A percentile compares a stretch with the other conserved stretches of the same genome.
These are phyloP conservation scores for Piaya cayana DNA, from an alignment of 2,113 vertebrate genomes.

Conservation along the genomic window DNA sequence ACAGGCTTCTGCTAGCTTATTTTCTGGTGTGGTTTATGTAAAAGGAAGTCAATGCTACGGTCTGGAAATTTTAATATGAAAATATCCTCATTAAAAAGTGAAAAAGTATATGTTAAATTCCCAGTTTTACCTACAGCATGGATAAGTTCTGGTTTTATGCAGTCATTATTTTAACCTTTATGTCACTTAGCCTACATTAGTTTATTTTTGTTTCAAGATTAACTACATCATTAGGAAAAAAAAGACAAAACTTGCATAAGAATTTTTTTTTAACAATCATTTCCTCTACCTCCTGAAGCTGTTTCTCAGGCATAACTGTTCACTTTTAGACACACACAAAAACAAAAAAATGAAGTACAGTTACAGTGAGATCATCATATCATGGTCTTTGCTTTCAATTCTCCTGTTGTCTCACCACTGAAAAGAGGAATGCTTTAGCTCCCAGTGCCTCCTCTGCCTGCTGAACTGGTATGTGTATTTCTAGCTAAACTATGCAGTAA, in stretches of 20 bases:
- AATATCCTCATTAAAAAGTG: not conserved
- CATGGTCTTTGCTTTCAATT: constrained; percentile 47
- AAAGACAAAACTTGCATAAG: not conserved
- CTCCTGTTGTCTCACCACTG: constrained; percentile 22
- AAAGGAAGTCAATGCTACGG: not conserved
- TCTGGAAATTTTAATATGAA: not conserved
- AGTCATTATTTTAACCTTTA: not conserved
- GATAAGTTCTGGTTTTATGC: not conserved
- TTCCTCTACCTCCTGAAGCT: not conserved
- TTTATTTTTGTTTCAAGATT: not conserved
- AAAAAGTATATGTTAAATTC: not conserved
- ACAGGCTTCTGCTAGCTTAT: not conserved
- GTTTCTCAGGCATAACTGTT: not conserved
- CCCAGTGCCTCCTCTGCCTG: not conserved
- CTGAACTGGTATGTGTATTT: not conserved
- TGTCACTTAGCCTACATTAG: not conserved
- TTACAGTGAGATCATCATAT: constrained; percentile 53
- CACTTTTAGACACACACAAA: not conserved
- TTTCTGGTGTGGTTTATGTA: not conserved
- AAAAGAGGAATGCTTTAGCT: not conserved
- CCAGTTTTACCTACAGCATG: not conserved
- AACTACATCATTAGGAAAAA: not conserved
- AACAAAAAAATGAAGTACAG: constrained; percentile 13
- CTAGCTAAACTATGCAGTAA: not conserved
- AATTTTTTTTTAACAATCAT: not conserved